A percentile compares a stretch with the other conserved stretches of the same genome.
Evolutionary conservation across 2,113 vertebrate species (phyloP).

Genomic region (Pelodiscus sinensis): DNA sequence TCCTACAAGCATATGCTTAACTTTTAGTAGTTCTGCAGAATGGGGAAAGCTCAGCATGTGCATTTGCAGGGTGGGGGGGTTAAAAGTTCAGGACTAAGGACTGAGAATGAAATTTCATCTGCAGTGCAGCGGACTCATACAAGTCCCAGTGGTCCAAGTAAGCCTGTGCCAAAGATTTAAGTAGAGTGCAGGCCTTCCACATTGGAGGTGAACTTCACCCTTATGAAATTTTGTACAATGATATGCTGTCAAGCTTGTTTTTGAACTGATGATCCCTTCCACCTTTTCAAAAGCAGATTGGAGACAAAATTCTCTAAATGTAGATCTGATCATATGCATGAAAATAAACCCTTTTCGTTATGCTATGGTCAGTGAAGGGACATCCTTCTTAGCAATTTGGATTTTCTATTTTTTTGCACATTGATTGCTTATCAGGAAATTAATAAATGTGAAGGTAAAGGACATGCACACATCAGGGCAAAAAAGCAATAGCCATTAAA

Average conservation of each 20-base stretch:
- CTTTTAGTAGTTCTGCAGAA: not conserved
- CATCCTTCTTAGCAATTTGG: conserved; percentile 52
- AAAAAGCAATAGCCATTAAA: conserved; percentile 66
- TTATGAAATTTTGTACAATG: not conserved
- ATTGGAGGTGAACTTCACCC: not conserved
- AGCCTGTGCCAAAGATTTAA: conserved; percentile 21
- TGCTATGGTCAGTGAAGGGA: conserved; percentile 24
- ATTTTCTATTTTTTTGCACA: conserved; percentile 62
- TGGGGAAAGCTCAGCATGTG: not conserved
- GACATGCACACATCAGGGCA: conserved; percentile 47
- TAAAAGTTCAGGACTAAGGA: not conserved
- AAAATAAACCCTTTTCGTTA: conserved; percentile 30
- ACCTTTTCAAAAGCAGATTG: not conserved
- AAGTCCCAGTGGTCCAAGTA: conserved; percentile 11
- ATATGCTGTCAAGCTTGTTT: not conserved
- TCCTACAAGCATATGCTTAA: not conserved
- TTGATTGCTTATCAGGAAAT: conserved; percentile 66
- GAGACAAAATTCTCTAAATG: conserved; percentile 42
- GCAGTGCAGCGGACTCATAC: not conserved
- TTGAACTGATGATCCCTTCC: conserved; percentile 2
- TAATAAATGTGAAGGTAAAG: conserved; percentile 69
- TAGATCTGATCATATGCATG: conserved; percentile 38
- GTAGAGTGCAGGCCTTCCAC: not conserved
- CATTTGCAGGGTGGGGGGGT: not conserved
- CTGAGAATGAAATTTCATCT: conserved; percentile 33